A percentile compares a stretch with the other conserved stretches of the same genome.
Conservation (phyloP, 2,888 invertebrate species). For the Nasonia oneida region DNA sequence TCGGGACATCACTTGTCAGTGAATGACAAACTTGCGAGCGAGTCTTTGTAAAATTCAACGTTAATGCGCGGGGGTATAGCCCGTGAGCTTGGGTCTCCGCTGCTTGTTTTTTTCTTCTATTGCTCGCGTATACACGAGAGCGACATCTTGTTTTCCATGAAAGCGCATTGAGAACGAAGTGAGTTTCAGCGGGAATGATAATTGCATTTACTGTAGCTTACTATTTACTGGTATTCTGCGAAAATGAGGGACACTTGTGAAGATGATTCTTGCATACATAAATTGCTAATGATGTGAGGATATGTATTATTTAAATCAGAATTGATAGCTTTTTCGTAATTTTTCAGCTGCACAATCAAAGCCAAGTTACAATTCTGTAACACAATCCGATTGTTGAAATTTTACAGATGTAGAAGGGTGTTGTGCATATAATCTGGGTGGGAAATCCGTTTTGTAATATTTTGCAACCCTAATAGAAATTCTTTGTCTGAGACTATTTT, state of each 20-base stretch:
- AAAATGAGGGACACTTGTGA: not conserved
- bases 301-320: not conserved
- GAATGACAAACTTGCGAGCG: not conserved
- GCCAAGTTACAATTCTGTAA: not conserved
- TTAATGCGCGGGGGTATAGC: not conserved
- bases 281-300: too few relatives aligned
- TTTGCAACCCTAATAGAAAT: not conserved
- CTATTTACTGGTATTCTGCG: not conserved
- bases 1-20: not conserved
- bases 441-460: not conserved
- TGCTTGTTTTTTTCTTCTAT: not conserved
- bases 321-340: not conserved
- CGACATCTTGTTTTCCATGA: not conserved
- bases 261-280: not conserved
- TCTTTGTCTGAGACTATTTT: not conserved
- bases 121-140: not conserved
- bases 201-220: not conserved
- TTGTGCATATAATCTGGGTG: not conserved
- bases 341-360: not conserved
- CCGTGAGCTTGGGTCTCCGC: not conserved
- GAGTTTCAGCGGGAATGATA: not conserved
- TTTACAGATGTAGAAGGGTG: not conserved
- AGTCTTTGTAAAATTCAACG: constrained; percentile 1
- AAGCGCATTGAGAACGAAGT: not conserved
- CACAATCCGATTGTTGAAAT: not conserved